Evolutionary conservation across 1,140 invertebrate species (phyloP).

Genomic region (Drosophila pectinifera): DNA sequence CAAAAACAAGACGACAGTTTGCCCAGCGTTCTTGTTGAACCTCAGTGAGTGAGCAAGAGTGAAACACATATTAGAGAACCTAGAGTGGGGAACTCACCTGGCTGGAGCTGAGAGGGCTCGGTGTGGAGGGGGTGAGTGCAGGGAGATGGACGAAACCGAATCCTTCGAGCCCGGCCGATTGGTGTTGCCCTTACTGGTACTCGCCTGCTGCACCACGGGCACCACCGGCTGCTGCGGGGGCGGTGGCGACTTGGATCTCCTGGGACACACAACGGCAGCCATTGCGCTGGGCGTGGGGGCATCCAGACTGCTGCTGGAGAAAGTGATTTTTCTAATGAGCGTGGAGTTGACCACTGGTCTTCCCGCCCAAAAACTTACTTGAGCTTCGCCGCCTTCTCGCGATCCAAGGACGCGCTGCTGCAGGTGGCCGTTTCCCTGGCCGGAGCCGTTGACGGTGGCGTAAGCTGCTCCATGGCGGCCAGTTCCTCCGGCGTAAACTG

Average conservation of each 20-base stretch:
- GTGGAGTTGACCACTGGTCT: constrained; percentile 11
- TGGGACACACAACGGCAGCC: constrained; percentile 43
- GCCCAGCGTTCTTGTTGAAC: too few species aligned
- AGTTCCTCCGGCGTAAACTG: constrained; percentile 81
- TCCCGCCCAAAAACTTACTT: constrained; percentile 50
- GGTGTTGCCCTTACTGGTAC: constrained; percentile 23
- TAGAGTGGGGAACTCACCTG: too few species aligned
- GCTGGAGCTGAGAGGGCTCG: constrained; percentile 71
- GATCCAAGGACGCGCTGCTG: constrained; percentile 65
- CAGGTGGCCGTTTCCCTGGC: constrained; percentile 67
- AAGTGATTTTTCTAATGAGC: constrained; percentile 79
- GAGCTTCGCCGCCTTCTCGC: constrained; percentile 51
- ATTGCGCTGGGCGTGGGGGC: constrained; percentile 14
- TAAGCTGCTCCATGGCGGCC: constrained; percentile 76
- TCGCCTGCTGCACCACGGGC: constrained; percentile 36
- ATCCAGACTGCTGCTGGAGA: constrained; percentile 70
- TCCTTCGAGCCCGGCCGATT: constrained; percentile 64
- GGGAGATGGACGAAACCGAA: constrained; percentile 70
- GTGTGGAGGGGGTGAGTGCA: constrained; percentile 74
- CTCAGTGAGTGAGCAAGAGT: too few species aligned
- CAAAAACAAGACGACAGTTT: too few species aligned
- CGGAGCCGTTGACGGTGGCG: constrained; percentile 79
- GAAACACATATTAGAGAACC: too few species aligned
- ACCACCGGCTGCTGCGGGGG: constrained; percentile 24
- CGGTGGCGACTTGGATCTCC: constrained; percentile 29